phyloP scores from a whole-genome alignment of 2,797 vertebrate genomes.

The Leptoclinus maculatus region DNA sequence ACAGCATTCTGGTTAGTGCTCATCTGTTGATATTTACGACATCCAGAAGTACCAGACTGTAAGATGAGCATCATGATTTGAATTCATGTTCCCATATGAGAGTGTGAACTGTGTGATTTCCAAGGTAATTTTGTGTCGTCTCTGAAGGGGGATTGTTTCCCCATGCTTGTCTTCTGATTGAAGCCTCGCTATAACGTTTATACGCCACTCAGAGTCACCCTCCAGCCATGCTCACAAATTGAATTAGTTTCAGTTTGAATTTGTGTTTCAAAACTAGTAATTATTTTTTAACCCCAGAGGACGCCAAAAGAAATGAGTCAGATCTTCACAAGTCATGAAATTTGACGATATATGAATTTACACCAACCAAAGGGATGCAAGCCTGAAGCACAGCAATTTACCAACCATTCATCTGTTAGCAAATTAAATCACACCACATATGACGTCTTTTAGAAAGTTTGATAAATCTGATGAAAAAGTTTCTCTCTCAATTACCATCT shows the following conservation, averaged over 20 bases:
- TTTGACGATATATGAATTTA: conserved; percentile 74
- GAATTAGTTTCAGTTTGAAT: conserved; percentile 83
- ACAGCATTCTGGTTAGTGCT: conserved; percentile 9
- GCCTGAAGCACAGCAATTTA: conserved; percentile 80
- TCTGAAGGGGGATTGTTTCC: conserved; percentile 51
- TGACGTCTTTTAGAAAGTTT: conserved; percentile 82
- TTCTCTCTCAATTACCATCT: conserved; percentile 81
- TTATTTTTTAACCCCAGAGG: conserved; percentile 83
- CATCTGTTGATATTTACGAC: conserved; percentile 26
- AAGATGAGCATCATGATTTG: conserved; percentile 6
- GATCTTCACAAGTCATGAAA: conserved; percentile 77
- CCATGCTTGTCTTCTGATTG: conserved; percentile 59
- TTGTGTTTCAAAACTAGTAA: conserved; percentile 83
- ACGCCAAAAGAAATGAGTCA: conserved; percentile 76
- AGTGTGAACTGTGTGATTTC: conserved; percentile 44
- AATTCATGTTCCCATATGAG: conserved; percentile 25
- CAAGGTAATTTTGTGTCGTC: conserved; percentile 63
- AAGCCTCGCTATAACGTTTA: conserved; percentile 62
- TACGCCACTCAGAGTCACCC: conserved; percentile 64
- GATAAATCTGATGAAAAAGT: conserved; percentile 84
- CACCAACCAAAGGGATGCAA: conserved; percentile 75
- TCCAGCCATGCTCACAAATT: conserved; percentile 79
- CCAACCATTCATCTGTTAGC: conserved; percentile 78
- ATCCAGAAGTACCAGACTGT: not conserved
- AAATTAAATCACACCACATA: conserved; percentile 82